Conservation (phyloP, 2,888 invertebrate genomes). For the Cheilosia scutellata region DNA sequence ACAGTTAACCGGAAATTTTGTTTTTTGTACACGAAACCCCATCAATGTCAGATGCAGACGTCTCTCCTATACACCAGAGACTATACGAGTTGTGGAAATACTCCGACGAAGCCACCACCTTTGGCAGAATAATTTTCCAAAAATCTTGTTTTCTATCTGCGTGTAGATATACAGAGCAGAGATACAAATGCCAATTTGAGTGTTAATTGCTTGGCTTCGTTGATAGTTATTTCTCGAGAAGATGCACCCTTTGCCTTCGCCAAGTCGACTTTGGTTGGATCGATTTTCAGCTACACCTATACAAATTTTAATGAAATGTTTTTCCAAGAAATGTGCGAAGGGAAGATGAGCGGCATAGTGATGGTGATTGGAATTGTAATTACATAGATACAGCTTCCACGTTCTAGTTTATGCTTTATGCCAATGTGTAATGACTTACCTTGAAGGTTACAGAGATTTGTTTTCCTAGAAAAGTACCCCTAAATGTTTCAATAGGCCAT, state of each 20-base stretch:
- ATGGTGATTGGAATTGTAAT: constrained; percentile 3
- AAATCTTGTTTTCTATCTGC: constrained; percentile 27
- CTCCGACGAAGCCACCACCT: not conserved
- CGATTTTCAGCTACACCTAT: constrained; percentile 13
- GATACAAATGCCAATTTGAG: constrained; percentile 59
- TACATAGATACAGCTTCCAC: constrained; percentile 25
- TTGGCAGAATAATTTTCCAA: constrained; percentile 16
- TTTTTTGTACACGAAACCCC: constrained; percentile 37
- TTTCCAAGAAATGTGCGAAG: not conserved
- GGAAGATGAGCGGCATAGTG: not conserved
- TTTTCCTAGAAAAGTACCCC: not conserved
- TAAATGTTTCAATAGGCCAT: not conserved
- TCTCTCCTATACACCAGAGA: not conserved
- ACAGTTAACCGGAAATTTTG: constrained; percentile 45
- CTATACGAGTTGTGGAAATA: not conserved
- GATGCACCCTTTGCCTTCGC: constrained; percentile 6
- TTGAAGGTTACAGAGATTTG: constrained; percentile 18
- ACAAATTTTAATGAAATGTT: not conserved
- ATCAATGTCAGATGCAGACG: constrained; percentile 61
- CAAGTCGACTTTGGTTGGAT: not conserved
- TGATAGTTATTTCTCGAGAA: constrained; percentile 15
- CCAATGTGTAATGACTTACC: constrained; percentile 17
- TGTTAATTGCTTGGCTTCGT: constrained; percentile 66
- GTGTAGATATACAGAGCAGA: not conserved
- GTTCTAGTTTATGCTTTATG: not conserved